Evolutionary conservation across 2,797 vertebrate genomes (phyloP), one percentile per base, ranked within the genome.

Genomic region (Brachyalestes nurse): DNA sequence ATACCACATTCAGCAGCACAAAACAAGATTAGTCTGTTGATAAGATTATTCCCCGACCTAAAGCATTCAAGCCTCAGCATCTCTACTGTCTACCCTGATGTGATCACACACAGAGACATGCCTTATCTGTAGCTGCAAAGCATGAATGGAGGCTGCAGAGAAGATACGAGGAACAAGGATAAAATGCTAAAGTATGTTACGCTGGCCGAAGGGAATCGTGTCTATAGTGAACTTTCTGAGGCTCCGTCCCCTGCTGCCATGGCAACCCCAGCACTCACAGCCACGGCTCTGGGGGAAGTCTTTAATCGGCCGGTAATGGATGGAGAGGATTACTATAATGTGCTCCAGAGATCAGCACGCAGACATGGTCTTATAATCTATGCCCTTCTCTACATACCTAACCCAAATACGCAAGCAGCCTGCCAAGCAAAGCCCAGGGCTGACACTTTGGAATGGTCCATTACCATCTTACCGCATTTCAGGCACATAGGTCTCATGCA

Each of bases 291-390:
- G 19, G 82, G 80, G 85, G 88, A 86, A 88, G 73, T 88, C 88
- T 90, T 89, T 88, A 90, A 90, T 91, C 86, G 82, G 86, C 88
- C 90, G 90, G 82, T 82, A 92, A 91, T 88, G 84, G 88, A 86
- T 55, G 53, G 47, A 51, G 42, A 28, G 82, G 90, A 92, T 93
- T 91, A 90, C 49, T 34, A 19, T 55, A 38, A 70, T 25, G 23
- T 60, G 53, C 58, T 25, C 23, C 42, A 51, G 34, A 61, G 75
- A 62, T 47, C 49, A 65, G 60, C 25, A 51, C 19, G n/a, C 38
- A 19, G 14, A 38, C 17, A 73, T 7, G 19, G 34, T 28, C 16
- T 25, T 23, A 21, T 60, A 49, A 62, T 47, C 16, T 49, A 61
- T 19, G 40, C 40, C n/a, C n/a, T 53, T 45, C 58, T 70, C 25